These are phyloP conservation scores for Sceloporus undulatus DNA, from an alignment of 2,113 vertebrate genomes.

Conservation along the genomic window DNA sequence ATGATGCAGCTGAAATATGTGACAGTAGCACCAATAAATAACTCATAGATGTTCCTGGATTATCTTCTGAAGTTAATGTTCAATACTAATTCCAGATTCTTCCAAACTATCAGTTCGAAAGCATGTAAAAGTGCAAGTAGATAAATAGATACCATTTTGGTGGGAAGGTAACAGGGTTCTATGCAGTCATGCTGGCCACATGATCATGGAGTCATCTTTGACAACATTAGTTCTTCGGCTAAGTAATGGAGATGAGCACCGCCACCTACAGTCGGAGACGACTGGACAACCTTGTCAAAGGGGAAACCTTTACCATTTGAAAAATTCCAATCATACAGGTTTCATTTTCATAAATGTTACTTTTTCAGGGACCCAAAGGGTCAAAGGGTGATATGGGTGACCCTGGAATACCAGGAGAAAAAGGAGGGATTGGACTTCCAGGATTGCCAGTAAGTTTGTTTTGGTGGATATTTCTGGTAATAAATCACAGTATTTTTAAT, in stretches of 20 bases:
- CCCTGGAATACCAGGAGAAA: constrained; percentile 90
- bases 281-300: no score
- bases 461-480: constrained; percentile 11
- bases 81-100: no score
- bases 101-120: no score
- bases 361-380: constrained; percentile 92
- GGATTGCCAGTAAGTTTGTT: constrained; percentile 89
- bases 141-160: neutral
- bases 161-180: no score
- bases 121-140: no score
- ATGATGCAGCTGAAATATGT: neutral
- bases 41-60: neutral
- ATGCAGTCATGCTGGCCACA: no score
- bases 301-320: no score
- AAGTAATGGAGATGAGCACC: no score
- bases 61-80: constrained; percentile 18
- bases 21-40: neutral
- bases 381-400: constrained; percentile 95
- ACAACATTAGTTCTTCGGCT: no score
- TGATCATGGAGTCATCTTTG: no score
- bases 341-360: constrained; percentile 29
- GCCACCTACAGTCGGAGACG: no score
- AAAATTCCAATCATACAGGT: neutral
- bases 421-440: constrained; percentile 91
- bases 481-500: neutral